Evolutionary conservation across 2,888 invertebrate species (phyloP).

Genomic region (Diarsia rubi): DNA sequence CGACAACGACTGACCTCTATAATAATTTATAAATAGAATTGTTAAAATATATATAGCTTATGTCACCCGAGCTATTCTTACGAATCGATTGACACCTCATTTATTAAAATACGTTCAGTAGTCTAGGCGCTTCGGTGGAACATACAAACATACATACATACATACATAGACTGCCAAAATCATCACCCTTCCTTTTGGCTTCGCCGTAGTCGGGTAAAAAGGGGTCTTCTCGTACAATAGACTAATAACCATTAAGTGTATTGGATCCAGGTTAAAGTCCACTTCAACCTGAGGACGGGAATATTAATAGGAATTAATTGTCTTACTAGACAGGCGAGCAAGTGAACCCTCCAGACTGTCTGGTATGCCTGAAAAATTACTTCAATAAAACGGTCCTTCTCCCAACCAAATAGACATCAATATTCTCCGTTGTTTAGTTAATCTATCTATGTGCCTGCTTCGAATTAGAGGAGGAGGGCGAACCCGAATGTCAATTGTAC

Average conservation of each 20-base stretch:
- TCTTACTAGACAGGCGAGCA: slow-evolving; percentile 16
- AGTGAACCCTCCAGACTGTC: slow-evolving; percentile 25
- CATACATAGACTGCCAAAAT: no score
- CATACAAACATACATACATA: no score
- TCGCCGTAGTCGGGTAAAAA: no score
- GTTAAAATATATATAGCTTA: no score
- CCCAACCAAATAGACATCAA: slow-evolving; percentile 32
- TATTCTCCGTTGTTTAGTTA: slow-evolving; percentile 26
- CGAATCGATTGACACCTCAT: no score
- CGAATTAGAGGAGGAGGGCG: slow-evolving; percentile 8
- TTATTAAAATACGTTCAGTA: no score
- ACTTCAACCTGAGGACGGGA: slow-evolving; percentile 7
- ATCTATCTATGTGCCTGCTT: slow-evolving; percentile 17
- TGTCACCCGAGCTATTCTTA: no score
- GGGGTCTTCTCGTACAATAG: slow-evolving; percentile 2
- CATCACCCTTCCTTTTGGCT: no score
- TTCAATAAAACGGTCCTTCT: slow-evolving; percentile 37
- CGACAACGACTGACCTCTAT: no score
- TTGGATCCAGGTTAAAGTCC: slow-evolving; percentile 15
- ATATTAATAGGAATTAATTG: slow-evolving; percentile 45
- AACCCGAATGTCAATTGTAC: slow-evolving; percentile 25
- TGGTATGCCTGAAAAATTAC: slow-evolving; percentile 55
- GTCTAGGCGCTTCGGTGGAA: no score
- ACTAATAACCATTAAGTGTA: slow-evolving; percentile 24
- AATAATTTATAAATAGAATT: no score